These are phyloP conservation scores for Pardosa pseudoannulata DNA, from an alignment of 2,888 invertebrate genomes.

Conservation along the genomic window DNA sequence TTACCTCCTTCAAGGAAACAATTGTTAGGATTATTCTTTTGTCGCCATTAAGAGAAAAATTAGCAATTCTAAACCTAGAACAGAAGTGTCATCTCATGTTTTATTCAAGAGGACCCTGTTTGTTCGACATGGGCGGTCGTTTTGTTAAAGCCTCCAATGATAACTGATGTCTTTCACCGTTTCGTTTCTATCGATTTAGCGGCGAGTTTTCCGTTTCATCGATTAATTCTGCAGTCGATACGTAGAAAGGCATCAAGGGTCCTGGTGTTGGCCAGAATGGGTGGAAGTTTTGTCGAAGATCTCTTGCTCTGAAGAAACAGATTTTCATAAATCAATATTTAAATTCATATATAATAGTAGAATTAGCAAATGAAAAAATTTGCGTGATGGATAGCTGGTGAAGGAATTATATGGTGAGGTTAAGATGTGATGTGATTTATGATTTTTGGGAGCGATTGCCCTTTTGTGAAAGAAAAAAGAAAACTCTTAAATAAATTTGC, in stretches of 20 bases:
- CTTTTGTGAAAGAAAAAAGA: too few species aligned
- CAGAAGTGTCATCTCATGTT: slow-evolving; percentile 28
- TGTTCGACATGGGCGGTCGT: slow-evolving; percentile 31
- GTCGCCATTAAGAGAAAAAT: slow-evolving; percentile 54
- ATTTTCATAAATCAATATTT: too few species aligned
- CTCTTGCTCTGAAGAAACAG: too few species aligned
- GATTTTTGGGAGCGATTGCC: too few species aligned
- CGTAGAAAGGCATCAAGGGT: slow-evolving; percentile 18
- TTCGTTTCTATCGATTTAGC: slow-evolving; percentile 28
- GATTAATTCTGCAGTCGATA: neutral
- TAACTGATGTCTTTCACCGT: slow-evolving; percentile 31
- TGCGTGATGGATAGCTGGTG: too few species aligned
- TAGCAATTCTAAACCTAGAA: slow-evolving; percentile 25
- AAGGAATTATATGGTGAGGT: too few species aligned
- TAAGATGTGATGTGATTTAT: too few species aligned
- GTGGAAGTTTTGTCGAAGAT: too few species aligned
- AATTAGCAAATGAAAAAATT: too few species aligned
- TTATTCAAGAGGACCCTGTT: slow-evolving; percentile 46
- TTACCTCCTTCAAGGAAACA: neutral
- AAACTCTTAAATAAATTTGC: too few species aligned
- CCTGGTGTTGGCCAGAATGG: too few species aligned
- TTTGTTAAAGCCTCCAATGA: slow-evolving; percentile 29
- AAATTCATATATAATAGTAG: too few species aligned
- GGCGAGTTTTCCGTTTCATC: slow-evolving; percentile 7
- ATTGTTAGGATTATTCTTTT: slow-evolving; percentile 2